These are phyloP conservation scores for Autographa pulchrina DNA, from an alignment of 2,888 invertebrate genomes.

Conservation along the genomic window DNA sequence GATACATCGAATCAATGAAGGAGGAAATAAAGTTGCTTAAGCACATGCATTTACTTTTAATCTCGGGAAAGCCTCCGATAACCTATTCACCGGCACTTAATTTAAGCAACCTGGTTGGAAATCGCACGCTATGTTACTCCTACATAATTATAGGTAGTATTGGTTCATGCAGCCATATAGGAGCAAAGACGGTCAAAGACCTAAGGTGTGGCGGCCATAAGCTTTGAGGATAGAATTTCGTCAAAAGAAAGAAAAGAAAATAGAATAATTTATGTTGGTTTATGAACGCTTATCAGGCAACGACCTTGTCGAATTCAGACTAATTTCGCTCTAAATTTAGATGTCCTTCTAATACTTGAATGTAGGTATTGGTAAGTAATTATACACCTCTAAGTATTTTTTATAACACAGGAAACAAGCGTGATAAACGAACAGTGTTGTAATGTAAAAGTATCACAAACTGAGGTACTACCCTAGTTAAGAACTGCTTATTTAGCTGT, in stretches of 20 bases:
- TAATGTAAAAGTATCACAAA: no score
- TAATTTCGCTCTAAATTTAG: no score
- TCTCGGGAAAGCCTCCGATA: background rate
- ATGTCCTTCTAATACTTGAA: background rate
- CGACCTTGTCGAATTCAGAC: background rate
- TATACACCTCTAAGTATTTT: no score
- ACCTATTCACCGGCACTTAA: background rate
- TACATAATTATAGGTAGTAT: background rate
- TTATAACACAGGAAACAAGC: no score
- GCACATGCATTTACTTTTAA: background rate
- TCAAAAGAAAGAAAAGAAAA: background rate
- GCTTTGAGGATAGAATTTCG: background rate
- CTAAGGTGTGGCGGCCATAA: conserved; percentile 1
- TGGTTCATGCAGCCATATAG: conserved; percentile 28
- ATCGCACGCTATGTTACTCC: background rate
- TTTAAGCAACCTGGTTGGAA: background rate
- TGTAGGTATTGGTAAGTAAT: no score
- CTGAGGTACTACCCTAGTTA: no score
- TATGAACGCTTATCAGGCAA: conserved; percentile 1
- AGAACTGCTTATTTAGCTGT: no score
- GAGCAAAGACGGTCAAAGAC: conserved; percentile 31
- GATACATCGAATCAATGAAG: background rate
- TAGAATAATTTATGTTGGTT: background rate
- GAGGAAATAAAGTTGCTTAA: no score
- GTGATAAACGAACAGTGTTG: no score